Evolutionary conservation across 2,797 vertebrate genomes (phyloP), one percentile per base, ranked within the genome.

Genomic region (Coreius guichenoti): DNA sequence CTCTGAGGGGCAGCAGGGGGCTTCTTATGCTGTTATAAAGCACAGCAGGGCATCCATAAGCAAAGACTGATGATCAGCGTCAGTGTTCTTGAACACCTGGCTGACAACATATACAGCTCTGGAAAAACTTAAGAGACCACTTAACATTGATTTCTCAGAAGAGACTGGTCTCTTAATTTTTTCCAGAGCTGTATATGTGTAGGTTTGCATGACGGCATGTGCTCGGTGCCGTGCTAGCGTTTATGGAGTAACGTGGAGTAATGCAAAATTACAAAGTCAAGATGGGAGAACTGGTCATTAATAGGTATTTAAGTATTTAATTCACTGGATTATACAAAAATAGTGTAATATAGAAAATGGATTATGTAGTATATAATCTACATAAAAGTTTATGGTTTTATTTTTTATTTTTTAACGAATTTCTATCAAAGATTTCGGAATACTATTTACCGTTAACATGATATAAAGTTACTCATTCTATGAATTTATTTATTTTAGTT

Each of bases 1-100:
- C 82, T 83, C 56, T 86, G 83, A 83, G 69, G 39, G 80, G 72
- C 77, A 78, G 86, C 83, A 87, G 82, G 85, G 82, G 85, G 74
- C 75, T 87, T 80, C 56, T 43, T 61, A 73, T 63, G 70, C 51
- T 75, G 72, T 79, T 85, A 74, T 80, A 75, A 78, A 83, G 69
- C 88, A 78, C 81, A 74, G 69, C 81, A 63, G 85, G 86, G 54
- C 47, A 39, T 81, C 65, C 68, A 87, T 87, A 81, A 81, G 79
- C 83, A 80, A 87, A 89, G 80, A 83, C 80, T 67, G 76, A 83
- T 83, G 80, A 89, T 82, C 80, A 82, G 26, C 49, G 9, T 74
- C 83, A 29, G 13, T 58, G 76, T 45, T 21, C 74, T 82, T 70
- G 78, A 85, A 82, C 82, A 69, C 74, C 80, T 86, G 80, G 36